phyloP scores from a whole-genome alignment of 1,140 invertebrate genomes.

The Hypsibius dujardini region DNA sequence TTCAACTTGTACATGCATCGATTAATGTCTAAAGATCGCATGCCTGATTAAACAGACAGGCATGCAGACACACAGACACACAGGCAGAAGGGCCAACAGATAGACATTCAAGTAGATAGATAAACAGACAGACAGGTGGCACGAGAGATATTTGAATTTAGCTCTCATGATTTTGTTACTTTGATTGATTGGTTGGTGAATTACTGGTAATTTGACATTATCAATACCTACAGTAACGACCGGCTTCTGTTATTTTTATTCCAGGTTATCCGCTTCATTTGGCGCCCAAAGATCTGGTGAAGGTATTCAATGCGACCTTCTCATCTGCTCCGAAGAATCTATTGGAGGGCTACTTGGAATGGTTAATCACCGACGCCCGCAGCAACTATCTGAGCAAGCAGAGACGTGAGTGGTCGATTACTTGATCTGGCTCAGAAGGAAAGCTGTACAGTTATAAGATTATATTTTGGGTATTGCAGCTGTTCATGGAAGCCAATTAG shows the following conservation, averaged over 20 bases:
- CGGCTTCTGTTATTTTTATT: neutral
- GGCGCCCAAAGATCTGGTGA: neutral
- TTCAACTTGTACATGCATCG: too few species aligned
- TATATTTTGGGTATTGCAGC: neutral
- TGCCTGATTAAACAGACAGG: too few species aligned
- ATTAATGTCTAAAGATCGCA: too few species aligned
- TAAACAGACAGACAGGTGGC: too few species aligned
- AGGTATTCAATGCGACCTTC: neutral
- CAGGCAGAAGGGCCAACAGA: too few species aligned
- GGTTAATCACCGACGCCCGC: neutral
- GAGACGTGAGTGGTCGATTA: neutral
- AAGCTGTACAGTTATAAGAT: neutral
- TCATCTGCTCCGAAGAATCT: neutral
- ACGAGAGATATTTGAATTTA: too few species aligned
- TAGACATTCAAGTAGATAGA: too few species aligned
- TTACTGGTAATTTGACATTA: neutral
- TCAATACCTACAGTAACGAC: neutral
- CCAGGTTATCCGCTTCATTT: neutral
- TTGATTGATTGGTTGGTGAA: neutral
- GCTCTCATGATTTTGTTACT: neutral
- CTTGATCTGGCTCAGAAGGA: neutral
- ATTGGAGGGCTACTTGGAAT: slow-evolving; percentile 3
- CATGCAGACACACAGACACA: too few species aligned
- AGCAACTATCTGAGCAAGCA: neutral
- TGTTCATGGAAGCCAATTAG: neutral